Evolutionary conservation across 2,888 invertebrate species (phyloP), one percentile per base, ranked within the genome.

Genomic region (Opisthograptis luteolata): DNA sequence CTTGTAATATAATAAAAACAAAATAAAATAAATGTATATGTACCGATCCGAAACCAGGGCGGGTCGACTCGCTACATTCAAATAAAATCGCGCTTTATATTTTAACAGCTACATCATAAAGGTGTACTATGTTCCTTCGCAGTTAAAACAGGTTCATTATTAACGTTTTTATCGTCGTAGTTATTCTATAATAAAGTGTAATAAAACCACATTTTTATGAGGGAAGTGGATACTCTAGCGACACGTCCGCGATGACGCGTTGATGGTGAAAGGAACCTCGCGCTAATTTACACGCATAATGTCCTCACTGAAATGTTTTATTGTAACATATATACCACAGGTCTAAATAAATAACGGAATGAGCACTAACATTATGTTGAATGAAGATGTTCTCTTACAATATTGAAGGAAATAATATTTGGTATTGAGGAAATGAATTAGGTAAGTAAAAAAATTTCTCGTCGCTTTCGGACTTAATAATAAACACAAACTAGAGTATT

Each of bases 151-250:
- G 22, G 39, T 56, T 35, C 49, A 58, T 56, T 56, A 51, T 43
- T 36, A 48, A 35, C 24, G 39, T 56, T 58, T 51, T 61, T 58
- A 58, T 52, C 15, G 36, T 12, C 17, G 39, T 41, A 43, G 48
- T 50, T 54, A 55, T 64, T 60, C 46, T 55, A 53, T 58, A 60
- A 58, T 59, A 53, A 59, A 60, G 32, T 52, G 56, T 40, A 34
- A 51, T 81, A 77, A 79, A 81, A 73, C 52, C 45, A 43, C 60
- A 68, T 73, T 79, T 84, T 86, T 82, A 86, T 70, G 73, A 77
- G 73, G 73, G 72, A 80, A 79, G 68, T 73, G 72, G 66, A 45
- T 60, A 64, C 60, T 58, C 70, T 32, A 59, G 60, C 61, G 56
- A 36, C n/a, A n/a, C 56, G 56, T 55, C 58, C 67, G 50, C 24